Conservation (phyloP, 2,113 vertebrate species). For the Grammomys dolichurus region DNA sequence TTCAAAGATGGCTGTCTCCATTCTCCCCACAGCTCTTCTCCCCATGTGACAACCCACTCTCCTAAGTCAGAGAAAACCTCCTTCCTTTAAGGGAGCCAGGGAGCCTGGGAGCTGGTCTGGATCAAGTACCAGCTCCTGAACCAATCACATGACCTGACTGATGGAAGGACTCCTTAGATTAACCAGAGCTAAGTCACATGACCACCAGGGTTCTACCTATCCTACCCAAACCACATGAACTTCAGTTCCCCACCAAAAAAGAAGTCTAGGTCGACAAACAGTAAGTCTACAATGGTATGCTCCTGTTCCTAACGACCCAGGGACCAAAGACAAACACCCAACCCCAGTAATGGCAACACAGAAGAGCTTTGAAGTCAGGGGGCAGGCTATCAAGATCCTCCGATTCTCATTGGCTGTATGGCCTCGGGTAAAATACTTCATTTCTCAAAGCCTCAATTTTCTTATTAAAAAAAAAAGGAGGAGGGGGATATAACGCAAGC, state of each 20-base stretch:
- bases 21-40: background rate
- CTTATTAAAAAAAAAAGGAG: constrained; percentile 38
- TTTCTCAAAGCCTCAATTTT: constrained; percentile 50
- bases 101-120: background rate
- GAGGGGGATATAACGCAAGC: background rate
- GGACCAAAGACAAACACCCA: background rate
- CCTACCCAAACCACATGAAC: constrained; percentile 5
- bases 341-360: background rate
- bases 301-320: background rate
- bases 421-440: constrained; percentile 53
- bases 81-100: background rate
- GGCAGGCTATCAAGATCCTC: constrained; percentile 42
- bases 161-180: background rate
- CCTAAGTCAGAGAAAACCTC: background rate
- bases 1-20: background rate
- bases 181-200: background rate
- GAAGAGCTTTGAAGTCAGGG: constrained; percentile 55
- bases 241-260: background rate
- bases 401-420: background rate
- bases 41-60: background rate
- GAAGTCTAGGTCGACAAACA: background rate
- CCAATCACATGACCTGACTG: background rate
- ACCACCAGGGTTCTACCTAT: background rate
- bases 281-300: background rate
- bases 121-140: background rate